Base-by-base conservation (phyloP, 2,888 invertebrate species). In the Ophion ventricosus region DNA sequence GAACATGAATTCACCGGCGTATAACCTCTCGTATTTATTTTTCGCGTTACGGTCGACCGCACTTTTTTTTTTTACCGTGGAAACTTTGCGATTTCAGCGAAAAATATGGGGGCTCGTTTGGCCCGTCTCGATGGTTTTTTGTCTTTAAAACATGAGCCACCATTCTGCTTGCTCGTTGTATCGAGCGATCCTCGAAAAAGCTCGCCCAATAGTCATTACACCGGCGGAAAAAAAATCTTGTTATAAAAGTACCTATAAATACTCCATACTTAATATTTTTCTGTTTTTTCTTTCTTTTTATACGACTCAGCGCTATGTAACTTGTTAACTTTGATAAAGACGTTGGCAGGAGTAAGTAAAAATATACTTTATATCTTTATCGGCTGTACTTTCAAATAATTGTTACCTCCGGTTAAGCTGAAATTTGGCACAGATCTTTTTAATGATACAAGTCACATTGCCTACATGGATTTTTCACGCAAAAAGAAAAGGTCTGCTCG, bases 1-100 rank as follows among this genome's bases (percentile, higher is more conserved):
- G 84, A 89, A 90, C 88, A 87, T 80, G 81, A 83, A 89, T 89
- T 88, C 87, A 87, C 85, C 80, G 72, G 43, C 54, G 64, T 75
- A 78, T 56, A 63, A 40, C 56, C 49, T 56, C 83, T 76, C 57
- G 23, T 75, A 49, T 49, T 78, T 43, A 57, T 67, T 67, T 64
- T 75, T 64, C 23, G 54, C 29, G 3, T 54, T 23, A 25, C 23
- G 54, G 23, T 11, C 29, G 25, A 35, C n/a, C 23, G 29, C 57
- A 72, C 72, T 35, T 72, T 59, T 72, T 7, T 35, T 35, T 43
- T 43, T 43, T 14, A 57, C 57, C 57, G 23, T 3, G 57, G 20
- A 20, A 23, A 57, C 26, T 59, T 59, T 57, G 20, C 57, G 43
- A 43, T 43, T 43, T 43, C 11, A 43, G 43, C 14, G 43, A 14